Evolutionary conservation across 1,140 invertebrate species (phyloP).

Genomic region (Globodera rostochiensis): DNA sequence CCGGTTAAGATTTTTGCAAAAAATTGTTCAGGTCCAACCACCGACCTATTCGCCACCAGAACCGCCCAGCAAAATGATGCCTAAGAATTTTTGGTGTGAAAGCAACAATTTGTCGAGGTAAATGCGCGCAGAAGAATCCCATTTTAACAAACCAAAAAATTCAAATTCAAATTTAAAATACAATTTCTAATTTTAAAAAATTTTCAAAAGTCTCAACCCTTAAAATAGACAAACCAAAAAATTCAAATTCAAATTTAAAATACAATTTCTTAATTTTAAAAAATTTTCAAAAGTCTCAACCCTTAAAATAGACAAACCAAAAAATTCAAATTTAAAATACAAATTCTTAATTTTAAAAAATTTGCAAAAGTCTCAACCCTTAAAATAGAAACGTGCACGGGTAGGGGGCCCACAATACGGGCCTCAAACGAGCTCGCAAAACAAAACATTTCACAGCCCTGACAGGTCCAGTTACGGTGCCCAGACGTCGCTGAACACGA

Average conservation of each 20-base stretch:
- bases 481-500: background rate
- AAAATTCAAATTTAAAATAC: too few species aligned
- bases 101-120: background rate
- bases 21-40: slow-evolving; percentile 1
- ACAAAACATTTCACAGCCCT: background rate
- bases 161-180: too few species aligned
- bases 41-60: slow-evolving; percentile 21
- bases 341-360: background rate
- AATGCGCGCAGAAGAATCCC: background rate
- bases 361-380: slow-evolving; percentile 1
- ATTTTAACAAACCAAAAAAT: too few species aligned
- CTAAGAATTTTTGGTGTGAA: background rate
- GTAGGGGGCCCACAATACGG: too few species aligned
- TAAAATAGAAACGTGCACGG: slow-evolving; percentile 12
- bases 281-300: background rate
- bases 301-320: background rate
- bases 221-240: background rate
- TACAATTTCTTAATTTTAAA: background rate
- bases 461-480: slow-evolving; percentile 2
- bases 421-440: background rate
- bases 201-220: slow-evolving; percentile 1
- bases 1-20: background rate
- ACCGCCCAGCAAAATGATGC: slow-evolving; percentile 4
- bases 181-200: background rate
- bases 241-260: too few species aligned